Evolutionary conservation across 2,888 invertebrate genomes (phyloP).

Genomic region (Chelonus formosanus): DNA sequence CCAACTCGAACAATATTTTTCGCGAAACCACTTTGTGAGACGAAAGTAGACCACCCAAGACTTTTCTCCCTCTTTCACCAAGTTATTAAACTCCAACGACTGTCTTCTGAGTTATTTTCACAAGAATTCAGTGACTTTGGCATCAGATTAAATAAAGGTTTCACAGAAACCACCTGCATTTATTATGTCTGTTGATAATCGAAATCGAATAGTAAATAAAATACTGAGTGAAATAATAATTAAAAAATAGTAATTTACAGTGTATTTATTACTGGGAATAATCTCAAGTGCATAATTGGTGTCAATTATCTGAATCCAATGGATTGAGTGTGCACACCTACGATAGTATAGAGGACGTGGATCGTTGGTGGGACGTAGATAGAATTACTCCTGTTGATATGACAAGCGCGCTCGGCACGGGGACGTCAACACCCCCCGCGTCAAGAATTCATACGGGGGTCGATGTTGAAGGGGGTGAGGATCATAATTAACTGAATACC

Average conservation of each 20-base stretch:
- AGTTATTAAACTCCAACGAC: constrained; percentile 18
- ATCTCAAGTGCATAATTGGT: background rate
- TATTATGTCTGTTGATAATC: background rate
- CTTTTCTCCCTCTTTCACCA: constrained; percentile 7
- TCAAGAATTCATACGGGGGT: constrained; percentile 64
- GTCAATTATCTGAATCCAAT: background rate
- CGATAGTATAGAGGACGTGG: background rate
- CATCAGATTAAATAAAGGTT: background rate
- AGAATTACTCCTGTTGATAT: constrained; percentile 61
- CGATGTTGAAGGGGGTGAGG: constrained; percentile 44
- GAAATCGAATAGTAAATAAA: background rate
- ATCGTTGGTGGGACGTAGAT: constrained; percentile 26
- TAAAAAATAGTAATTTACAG: background rate
- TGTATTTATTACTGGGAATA: background rate
- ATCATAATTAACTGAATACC: constrained; percentile 65
- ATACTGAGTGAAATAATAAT: background rate
- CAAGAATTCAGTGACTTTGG: constrained; percentile 6
- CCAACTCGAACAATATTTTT: constrained; percentile 51
- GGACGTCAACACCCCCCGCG: constrained; percentile 54
- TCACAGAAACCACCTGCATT: constrained; percentile 1
- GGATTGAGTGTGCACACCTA: background rate
- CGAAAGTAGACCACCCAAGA: background rate
- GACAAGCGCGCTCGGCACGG: constrained; percentile 63
- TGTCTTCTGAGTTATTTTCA: background rate
- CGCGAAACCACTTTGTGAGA: constrained; percentile 35